Evolutionary conservation across 2,888 invertebrate genomes (phyloP).

Genomic region (Tiphia femorata): DNA sequence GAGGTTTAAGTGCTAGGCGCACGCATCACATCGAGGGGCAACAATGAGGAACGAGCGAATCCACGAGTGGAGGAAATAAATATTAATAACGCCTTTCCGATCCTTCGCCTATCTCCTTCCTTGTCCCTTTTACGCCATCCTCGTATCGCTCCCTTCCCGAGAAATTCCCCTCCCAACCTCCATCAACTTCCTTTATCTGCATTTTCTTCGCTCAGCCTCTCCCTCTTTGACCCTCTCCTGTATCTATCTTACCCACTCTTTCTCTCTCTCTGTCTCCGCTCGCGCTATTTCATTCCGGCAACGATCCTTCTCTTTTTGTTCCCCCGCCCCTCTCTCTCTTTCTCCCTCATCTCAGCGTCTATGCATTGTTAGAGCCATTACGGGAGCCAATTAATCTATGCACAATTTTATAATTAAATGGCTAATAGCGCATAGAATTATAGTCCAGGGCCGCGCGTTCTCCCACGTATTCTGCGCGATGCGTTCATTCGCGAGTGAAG

Average conservation of each 20-base stretch:
- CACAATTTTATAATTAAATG: conserved; percentile 69
- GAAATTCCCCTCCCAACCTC: conserved; percentile 18
- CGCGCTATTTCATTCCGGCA: conserved; percentile 6
- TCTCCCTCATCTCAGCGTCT: conserved; percentile 37
- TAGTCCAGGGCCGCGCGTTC: conserved; percentile 62
- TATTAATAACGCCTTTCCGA: conserved; percentile 55
- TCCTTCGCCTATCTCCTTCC: conserved; percentile 5
- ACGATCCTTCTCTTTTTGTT: conserved; percentile 4
- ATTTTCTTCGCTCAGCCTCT: conserved; percentile 2
- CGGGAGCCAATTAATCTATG: conserved; percentile 68
- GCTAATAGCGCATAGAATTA: conserved; percentile 68
- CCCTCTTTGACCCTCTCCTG: conserved; percentile 4
- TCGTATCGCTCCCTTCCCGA: conserved; percentile 9
- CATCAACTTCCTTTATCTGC: background rate
- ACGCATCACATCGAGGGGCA: conserved; percentile 38
- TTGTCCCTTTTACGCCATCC: conserved; percentile 9
- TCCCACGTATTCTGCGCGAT: conserved; percentile 58
- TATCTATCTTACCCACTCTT: conserved; percentile 4
- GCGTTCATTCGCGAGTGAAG: conserved; percentile 18
- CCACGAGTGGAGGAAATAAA: conserved; percentile 52
- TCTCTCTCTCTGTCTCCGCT: conserved; percentile 3
- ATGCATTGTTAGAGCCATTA: conserved; percentile 63
- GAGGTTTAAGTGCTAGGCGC: no score
- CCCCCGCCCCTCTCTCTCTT: conserved; percentile 21
- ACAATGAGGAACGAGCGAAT: conserved; percentile 40